These are phyloP conservation scores for Montipora efflorescens DNA, from an alignment of 64 coral and sea anemone species.

Conservation along the genomic window DNA sequence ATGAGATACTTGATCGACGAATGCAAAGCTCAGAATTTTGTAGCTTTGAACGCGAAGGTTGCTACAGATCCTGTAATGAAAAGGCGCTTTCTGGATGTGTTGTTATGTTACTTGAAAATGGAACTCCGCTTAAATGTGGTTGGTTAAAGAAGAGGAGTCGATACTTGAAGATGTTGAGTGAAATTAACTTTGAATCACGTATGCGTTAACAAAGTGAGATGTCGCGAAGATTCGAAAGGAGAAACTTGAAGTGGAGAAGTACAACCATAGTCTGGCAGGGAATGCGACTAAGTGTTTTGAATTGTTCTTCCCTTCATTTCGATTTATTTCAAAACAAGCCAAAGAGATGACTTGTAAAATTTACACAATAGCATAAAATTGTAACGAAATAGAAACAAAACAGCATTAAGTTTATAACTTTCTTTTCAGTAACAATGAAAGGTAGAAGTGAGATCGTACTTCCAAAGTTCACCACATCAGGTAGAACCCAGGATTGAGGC, in stretches of 20 bases:
- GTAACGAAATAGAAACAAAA: background rate
- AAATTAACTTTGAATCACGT: background rate
- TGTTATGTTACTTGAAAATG: slow-evolving; percentile 85
- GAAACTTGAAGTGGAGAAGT: background rate
- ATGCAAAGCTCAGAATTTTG: slow-evolving; percentile 74
- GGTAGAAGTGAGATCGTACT: background rate
- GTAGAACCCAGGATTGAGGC: background rate
- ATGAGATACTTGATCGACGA: slow-evolving; percentile 91
- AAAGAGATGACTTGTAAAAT: background rate
- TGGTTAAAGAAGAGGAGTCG: background rate
- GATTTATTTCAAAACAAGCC: background rate
- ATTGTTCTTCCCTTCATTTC: too few relatives aligned
- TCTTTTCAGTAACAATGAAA: background rate
- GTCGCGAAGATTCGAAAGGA: background rate
- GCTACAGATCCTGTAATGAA: slow-evolving; percentile 71
- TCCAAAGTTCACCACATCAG: background rate
- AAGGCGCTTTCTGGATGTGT: slow-evolving; percentile 81
- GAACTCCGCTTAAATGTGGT: slow-evolving; percentile 39
- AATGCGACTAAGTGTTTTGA: background rate
- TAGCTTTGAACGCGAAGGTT: slow-evolving; percentile 84
- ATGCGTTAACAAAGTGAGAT: background rate
- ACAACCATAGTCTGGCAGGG: background rate
- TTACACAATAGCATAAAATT: background rate
- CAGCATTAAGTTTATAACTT: background rate
- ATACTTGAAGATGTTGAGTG: background rate